Evolutionary conservation across 1,140 invertebrate species (phyloP).

Genomic region (Limonius californicus): DNA sequence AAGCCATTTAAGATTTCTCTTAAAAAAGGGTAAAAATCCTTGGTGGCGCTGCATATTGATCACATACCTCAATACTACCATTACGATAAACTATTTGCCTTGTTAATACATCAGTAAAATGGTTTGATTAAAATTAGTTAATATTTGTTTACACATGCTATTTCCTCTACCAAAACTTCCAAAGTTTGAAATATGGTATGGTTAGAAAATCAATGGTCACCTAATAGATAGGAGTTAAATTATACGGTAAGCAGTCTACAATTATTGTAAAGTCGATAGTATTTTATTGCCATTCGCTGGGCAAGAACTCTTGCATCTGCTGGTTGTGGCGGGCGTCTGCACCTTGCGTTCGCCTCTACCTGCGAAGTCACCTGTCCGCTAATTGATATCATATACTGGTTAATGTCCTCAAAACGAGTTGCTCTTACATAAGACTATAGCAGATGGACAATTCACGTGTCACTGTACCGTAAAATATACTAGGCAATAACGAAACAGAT

Average conservation of each 20-base stretch:
- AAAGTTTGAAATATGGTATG: no score
- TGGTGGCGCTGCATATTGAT: no score
- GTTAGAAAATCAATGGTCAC: no score
- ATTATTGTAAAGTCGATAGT: background rate
- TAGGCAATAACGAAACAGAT: background rate
- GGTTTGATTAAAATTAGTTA: no score
- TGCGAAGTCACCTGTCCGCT: background rate
- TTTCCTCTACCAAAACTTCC: no score
- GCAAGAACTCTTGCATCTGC: slow-evolving; percentile 1
- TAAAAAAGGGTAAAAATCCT: no score
- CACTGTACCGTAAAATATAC: background rate
- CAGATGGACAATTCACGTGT: background rate
- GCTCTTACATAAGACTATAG: slow-evolving; percentile 3
- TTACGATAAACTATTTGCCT: no score
- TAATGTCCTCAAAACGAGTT: background rate
- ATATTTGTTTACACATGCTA: no score
- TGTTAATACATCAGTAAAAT: no score
- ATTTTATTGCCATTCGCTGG: background rate
- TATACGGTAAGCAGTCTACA: background rate
- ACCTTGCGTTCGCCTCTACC: slow-evolving; percentile 4
- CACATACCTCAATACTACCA: no score
- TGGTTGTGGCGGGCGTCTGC: background rate
- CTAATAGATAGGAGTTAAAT: no score
- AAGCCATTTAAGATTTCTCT: no score
- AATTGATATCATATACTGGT: slow-evolving; percentile 2